Conservation (phyloP, 2,113 vertebrate species). For the Pangasianodon hypophthalmus region DNA sequence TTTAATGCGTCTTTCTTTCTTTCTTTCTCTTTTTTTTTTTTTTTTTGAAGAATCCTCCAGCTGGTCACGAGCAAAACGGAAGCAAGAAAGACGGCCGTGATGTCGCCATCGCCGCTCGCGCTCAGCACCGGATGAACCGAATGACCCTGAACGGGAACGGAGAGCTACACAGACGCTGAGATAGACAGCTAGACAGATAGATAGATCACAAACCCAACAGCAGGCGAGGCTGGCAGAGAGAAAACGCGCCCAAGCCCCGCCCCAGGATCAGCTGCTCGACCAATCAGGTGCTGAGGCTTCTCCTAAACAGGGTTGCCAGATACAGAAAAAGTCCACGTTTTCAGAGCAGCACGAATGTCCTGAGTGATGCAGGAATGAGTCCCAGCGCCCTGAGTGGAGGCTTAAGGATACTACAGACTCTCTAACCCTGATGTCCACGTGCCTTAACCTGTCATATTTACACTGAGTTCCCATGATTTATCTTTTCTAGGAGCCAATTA, state of each 20-base stretch:
- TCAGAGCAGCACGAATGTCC: not conserved
- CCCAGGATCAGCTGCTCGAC: not conserved
- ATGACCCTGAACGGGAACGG: slow-evolving; percentile 49
- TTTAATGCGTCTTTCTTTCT: not conserved
- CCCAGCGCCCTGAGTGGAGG: not conserved
- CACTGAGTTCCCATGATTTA: not conserved
- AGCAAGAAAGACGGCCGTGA: slow-evolving; percentile 40
- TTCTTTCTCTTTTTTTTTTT: no score
- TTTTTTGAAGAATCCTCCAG: not conserved
- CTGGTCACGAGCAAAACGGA: slow-evolving; percentile 49
- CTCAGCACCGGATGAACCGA: slow-evolving; percentile 49
- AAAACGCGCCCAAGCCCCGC: slow-evolving; percentile 19
- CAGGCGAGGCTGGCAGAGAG: slow-evolving; percentile 8
- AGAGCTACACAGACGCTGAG: not conserved
- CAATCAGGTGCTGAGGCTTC: slow-evolving; percentile 1
- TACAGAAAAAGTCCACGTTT: not conserved
- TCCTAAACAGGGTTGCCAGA: not conserved
- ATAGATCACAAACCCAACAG: slow-evolving; percentile 15
- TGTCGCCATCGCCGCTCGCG: slow-evolving; percentile 48
- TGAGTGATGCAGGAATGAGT: not conserved
- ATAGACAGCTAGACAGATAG: not conserved
- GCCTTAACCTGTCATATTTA: not conserved
- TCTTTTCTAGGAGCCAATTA: not conserved
- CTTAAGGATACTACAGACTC: not conserved
- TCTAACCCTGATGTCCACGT: not conserved